Conservation (phyloP, 2,888 invertebrate species). For the Drosophila subsilvestris region DNA sequence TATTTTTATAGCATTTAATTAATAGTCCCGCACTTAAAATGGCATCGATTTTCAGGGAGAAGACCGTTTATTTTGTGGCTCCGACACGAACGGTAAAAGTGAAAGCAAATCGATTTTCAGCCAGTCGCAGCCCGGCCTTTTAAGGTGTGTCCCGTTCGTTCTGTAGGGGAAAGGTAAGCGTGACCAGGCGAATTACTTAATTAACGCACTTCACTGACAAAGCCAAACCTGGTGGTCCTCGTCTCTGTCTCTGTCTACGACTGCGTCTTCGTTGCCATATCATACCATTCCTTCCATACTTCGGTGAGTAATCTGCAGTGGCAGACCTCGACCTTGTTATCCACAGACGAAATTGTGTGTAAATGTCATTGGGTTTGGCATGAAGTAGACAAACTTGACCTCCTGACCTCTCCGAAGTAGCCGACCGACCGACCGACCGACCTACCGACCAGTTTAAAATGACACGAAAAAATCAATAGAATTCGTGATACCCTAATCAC, state of each 20-base stretch:
- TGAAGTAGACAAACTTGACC: conserved; percentile 46
- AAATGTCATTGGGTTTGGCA: conserved; percentile 31
- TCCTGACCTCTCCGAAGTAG: conserved; percentile 43
- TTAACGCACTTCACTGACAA: conserved; percentile 58
- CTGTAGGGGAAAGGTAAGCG: conserved; percentile 46
- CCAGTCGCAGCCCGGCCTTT: conserved; percentile 20
- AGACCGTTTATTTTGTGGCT: conserved; percentile 16
- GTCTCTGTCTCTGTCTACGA: neutral
- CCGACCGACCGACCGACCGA: neutral
- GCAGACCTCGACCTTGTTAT: conserved; percentile 47
- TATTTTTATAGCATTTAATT: conserved; percentile 29
- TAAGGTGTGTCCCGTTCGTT: conserved; percentile 36
- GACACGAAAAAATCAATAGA: conserved; percentile 40
- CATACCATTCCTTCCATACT: conserved; percentile 8
- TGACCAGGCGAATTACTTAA: conserved; percentile 65
- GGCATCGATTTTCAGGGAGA: conserved; percentile 44
- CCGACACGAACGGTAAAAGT: conserved; percentile 25
- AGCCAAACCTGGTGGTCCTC: conserved; percentile 27
- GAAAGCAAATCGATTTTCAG: conserved; percentile 59
- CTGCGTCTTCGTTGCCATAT: neutral
- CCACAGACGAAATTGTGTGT: conserved; percentile 22
- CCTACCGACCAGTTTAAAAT: conserved; percentile 10
- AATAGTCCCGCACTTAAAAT: conserved; percentile 43
- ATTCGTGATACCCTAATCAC: conserved; percentile 32
- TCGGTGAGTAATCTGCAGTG: conserved; percentile 26